Evolutionary conservation across 2,888 invertebrate species (phyloP), one percentile per base, ranked within the genome.

Genomic region (Ethmia dodecea): DNA sequence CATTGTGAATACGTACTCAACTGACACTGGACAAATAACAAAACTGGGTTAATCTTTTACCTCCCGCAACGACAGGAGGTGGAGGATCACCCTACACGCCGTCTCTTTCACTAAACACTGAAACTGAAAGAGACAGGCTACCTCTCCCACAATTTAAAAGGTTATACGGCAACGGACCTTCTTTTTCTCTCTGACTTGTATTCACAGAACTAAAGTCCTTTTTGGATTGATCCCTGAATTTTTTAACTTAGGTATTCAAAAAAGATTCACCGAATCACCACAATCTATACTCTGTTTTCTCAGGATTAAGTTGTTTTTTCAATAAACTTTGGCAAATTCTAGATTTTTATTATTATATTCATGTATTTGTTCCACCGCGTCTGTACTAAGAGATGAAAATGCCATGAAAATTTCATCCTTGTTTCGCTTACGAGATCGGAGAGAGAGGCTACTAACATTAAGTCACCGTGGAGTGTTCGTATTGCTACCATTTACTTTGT

Each of bases 1-100:
- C 78, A 80, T 81, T 81, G 84, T 83, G 81, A 81, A 78, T 78
- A 78, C 76, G 78, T 78, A 84, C 84, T 83, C 80, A 67, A 80
- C 83, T 84, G 84, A 81, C 84, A 84, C 80, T 84, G 84, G 84
- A 86, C 84, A 86, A 86, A 86, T 84, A 84, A 84, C 84, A 81
- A 83, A 84, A 86, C 84, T 86, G 79, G 84, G 84, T 86, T 86
- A 86, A 86, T 84, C 84, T 84, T 83, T 83, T 74, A 74, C 84
- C 84, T 73, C 84, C 84, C 81, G 75, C 65, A 43, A 65, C 50
- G 61, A 46, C 50, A 42, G 65, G 79, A 75, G 78, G 71, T 69
- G 64, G 79, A 72, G 76, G 66, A 55, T 68, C 79, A 74, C 80
- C 83, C 81, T 56, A 49, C 42, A 28, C 38, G 43, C 43, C 63